These are phyloP conservation scores for Coluber constrictor DNA, from an alignment of 2,797 vertebrate species.

Conservation along the genomic window DNA sequence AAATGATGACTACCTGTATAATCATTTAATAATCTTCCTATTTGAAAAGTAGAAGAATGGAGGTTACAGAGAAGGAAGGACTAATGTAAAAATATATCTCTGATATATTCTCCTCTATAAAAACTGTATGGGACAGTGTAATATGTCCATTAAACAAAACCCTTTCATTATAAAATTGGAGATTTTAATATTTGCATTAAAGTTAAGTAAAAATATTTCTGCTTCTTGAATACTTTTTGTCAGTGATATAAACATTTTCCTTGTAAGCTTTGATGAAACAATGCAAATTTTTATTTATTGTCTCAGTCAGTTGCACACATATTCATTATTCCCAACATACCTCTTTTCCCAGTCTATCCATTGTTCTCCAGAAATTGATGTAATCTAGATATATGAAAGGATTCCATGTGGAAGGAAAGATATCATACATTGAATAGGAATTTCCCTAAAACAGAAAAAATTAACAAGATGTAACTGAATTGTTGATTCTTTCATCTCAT, in stretches of 20 bases:
- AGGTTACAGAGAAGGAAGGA: not conserved
- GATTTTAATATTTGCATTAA: not conserved
- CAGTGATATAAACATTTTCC: not conserved
- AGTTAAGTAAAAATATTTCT: not conserved
- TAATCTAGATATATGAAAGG: constrained; percentile 78
- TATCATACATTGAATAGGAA: constrained; percentile 52
- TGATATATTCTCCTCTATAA: not conserved
- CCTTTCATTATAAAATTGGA: not conserved
- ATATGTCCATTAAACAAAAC: not conserved
- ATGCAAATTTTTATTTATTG: not conserved
- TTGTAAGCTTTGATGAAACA: not conserved
- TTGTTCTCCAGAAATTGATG: constrained; percentile 79
- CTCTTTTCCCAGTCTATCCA: constrained; percentile 78
- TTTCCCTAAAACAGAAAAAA: constrained; percentile 71
- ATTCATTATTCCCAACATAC: constrained; percentile 56
- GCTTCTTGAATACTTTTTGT: not conserved
- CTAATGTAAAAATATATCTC: no score
- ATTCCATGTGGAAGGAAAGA: constrained; percentile 77
- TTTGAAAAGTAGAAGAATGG: not conserved
- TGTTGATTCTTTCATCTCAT: not conserved
- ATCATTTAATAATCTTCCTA: not conserved
- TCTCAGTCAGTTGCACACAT: not conserved
- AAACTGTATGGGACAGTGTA: not conserved
- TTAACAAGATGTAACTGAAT: constrained; percentile 13
- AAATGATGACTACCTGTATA: not conserved